phyloP scores from a whole-genome alignment of 2,113 vertebrate species.

The Acanthisitta chloris region DNA sequence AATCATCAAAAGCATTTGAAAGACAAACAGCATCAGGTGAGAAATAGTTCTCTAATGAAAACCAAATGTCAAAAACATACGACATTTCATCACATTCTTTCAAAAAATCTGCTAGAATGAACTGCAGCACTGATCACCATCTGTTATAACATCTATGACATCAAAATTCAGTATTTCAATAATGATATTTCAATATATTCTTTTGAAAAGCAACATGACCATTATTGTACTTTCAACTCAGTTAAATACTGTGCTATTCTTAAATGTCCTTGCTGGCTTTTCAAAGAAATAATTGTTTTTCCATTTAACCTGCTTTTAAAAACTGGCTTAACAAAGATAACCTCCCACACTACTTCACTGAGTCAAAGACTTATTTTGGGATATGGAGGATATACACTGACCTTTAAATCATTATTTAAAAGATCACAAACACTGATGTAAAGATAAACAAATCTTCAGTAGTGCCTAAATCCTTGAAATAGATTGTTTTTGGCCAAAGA shows the following conservation, averaged over 20 bases:
- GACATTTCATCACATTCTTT: not conserved
- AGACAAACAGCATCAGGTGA: conserved; percentile 26
- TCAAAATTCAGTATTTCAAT: not conserved
- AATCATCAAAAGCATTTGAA: not conserved
- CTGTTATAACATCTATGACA: not conserved
- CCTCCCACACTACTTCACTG: not conserved
- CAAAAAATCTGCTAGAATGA: not conserved
- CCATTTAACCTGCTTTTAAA: not conserved
- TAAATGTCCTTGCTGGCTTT: not conserved
- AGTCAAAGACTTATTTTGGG: not conserved
- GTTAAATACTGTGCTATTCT: not conserved
- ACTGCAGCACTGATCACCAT: not conserved
- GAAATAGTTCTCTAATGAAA: conserved; percentile 16
- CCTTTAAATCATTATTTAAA: not conserved
- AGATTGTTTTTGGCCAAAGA: not conserved
- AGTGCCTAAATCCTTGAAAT: not conserved
- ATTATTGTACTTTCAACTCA: not conserved
- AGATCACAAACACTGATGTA: not conserved
- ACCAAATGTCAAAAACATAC: conserved; percentile 9
- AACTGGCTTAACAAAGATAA: not conserved
- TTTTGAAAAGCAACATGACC: not conserved
- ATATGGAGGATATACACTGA: not conserved
- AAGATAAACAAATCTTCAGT: not conserved
- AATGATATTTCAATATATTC: not conserved
- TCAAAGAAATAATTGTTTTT: not conserved